Evolutionary conservation across 2,797 vertebrate genomes (phyloP), one percentile per base, ranked within the genome.

Genomic region (Acanthornis magna): DNA sequence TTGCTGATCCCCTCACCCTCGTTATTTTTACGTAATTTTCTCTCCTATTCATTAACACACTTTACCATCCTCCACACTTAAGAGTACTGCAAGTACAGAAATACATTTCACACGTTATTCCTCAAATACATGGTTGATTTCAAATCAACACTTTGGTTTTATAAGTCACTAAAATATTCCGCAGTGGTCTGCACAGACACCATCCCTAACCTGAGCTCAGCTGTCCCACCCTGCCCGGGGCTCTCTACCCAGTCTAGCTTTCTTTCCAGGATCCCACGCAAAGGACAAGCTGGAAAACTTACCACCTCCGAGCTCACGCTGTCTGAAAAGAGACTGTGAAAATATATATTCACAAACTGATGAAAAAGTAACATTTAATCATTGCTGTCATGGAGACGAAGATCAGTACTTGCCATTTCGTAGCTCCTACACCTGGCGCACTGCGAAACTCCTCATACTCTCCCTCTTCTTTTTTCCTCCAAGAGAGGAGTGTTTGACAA

Each of bases 341-440:
- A 95, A 93, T 66, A 89, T 11, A 88, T 75, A 84, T 81, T 68
- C 80, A 85, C 73, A 89, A 93, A 89, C 61, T 57, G 91, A 82
- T 71, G 85, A 85, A 92, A 89, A 91, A 94, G 77, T 79, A 95
- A 83, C 87, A 71, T 91, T 95, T 94, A 92, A 91, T 75, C 88
- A 45, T 13, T 81, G 94, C 90, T 88, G 94, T 66, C 91, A 95
- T 91, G 94, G 85, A 96, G 90, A 96, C 23, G 13, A 81, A 75
- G 62, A 90, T 88, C 80, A 84, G 93, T 38, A 70, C 83, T 93
- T 90, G 91, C 47, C 51, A 63, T 80, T 95, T 84, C 60, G 81
- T 88, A 86, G 85, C 89, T 92, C 79, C 89, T 83, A 85, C 76
- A 91, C 72, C 88, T 74, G 91, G 57, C 1, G 4, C 87, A 34